Percentiles rank a stretch among this genome's conserved stretches.
Evolutionary conservation across 2,797 vertebrate species (phyloP).

Genomic region (Muscicapa striata): DNA sequence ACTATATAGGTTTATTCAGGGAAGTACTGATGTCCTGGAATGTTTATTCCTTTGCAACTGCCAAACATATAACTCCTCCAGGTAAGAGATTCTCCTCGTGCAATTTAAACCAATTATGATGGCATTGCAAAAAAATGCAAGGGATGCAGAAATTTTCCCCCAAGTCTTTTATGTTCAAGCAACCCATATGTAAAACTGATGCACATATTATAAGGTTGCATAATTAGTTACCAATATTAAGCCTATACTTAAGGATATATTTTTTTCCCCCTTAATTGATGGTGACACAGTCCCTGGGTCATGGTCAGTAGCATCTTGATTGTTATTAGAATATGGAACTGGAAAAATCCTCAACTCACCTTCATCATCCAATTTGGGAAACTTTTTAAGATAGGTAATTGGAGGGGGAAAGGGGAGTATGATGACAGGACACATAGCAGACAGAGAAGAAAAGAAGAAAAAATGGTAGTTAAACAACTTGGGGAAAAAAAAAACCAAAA

Average conservation of each 20-base stretch:
- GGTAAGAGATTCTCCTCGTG: neutral
- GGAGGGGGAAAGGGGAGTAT: neutral
- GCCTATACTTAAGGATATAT: neutral
- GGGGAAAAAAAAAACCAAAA: neutral
- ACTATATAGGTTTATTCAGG: neutral
- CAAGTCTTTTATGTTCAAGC: neutral
- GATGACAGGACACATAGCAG: accelerated
- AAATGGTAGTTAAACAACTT: neutral
- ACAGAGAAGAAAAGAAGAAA: neutral
- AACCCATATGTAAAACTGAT: neutral
- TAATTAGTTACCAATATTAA: neutral
- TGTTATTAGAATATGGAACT: neutral
- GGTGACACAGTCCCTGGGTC: neutral
- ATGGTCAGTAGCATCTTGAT: neutral
- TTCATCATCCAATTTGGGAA: neutral
- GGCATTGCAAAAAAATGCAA: neutral
- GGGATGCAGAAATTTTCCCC: neutral
- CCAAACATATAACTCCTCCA: neutral
- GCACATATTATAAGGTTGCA: neutral
- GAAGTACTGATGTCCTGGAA: neutral
- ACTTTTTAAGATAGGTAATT: neutral
- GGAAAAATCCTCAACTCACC: neutral
- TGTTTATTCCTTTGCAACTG: neutral
- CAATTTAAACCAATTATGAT: neutral
- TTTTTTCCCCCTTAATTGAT: neutral